Evolutionary conservation across 64 coral and sea anemone genomes (phyloP), one percentile per base, ranked within the genome.

Genomic region (Montipora cactus): DNA sequence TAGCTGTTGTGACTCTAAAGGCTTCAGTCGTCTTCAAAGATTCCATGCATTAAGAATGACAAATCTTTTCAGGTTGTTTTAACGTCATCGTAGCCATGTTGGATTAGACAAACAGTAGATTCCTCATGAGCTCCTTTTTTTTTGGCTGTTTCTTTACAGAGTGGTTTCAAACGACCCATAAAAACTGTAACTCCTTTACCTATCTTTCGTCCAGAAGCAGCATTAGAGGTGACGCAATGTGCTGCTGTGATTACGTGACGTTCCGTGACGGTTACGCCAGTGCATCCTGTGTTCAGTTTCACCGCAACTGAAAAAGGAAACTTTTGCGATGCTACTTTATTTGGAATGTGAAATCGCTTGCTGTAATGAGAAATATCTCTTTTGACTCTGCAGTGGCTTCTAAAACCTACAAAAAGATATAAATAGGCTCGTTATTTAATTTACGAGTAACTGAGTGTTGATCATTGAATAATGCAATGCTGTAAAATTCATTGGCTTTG

Each of bases 221-320:
- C 23, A 12, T 76, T 2, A 2, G 74, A 46, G 46, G 74, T 76
- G 37, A 76, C 74, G 74, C 74, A 76, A 47, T 76, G 74, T 14
- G 74, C 74, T 37, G 74, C 74, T 47, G 74, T 76, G 11, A 76
- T 76, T 25, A 76, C 74, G 74, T 76, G 74, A 76, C 74, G 74
- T 25, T 76, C 74, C 25, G 74, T 76, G 74, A 76, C 74, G 47
- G 74, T 21, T 10, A 76, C 74, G 14, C 74, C 74, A 46, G 37
- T 76, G 74, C 74, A 76, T 21, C 74, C 9, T 22, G 74, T 47
- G 23, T 25, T 14, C 13, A 76, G 37, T 76, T 76, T 76, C 3
- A 76, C 74, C 44, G 74, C 28, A 28, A 37, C 44, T 76, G 74
- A 76, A 47, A 76, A 76, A 14, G 74, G 74, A 14, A 76, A 76